A percentile compares a stretch with the other conserved stretches of the same genome.
These are phyloP conservation scores for Argentina silus DNA, from an alignment of 2,797 vertebrate genomes.

Conservation along the genomic window DNA sequence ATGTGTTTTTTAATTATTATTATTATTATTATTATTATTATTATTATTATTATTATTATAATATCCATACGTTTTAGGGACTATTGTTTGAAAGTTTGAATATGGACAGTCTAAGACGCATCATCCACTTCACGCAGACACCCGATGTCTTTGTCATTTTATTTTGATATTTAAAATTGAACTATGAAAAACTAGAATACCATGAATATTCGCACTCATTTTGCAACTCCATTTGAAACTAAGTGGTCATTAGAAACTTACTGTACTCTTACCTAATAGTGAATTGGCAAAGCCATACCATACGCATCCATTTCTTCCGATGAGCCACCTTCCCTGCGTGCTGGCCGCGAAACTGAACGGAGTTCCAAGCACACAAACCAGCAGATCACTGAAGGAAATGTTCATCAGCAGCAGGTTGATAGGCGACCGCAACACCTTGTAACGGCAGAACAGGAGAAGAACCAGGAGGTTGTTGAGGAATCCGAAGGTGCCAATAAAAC, in stretches of 20 bases:
- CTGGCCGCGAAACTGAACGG: conserved; percentile 87
- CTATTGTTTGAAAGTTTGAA: no score
- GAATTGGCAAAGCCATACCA: conserved; percentile 86
- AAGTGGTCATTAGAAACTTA: neutral
- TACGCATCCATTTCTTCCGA: conserved; percentile 79
- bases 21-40: no score
- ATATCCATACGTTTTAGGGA: no score
- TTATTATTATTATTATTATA: no score
- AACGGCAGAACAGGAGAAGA: conserved; percentile 80
- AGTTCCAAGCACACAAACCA: conserved; percentile 83
- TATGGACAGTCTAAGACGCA: no score
- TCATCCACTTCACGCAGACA: no score
- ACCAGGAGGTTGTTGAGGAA: conserved; percentile 81
- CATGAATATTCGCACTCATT: neutral
- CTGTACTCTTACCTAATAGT: conserved; percentile 79
- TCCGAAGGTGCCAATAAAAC: conserved; percentile 78
- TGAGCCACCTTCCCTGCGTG: conserved; percentile 83
- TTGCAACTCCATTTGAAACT: neutral
- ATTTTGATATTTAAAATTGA: no score
- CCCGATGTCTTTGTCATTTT: no score
- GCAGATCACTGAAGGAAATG: conserved; percentile 84
- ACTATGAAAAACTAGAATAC: no score
- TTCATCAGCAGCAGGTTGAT: conserved; percentile 85
- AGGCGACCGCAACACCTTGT: conserved; percentile 81
- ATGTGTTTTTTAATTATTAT: no score